Conservation (phyloP, 2,888 invertebrate species). For the Oscheius sp. region DNA sequence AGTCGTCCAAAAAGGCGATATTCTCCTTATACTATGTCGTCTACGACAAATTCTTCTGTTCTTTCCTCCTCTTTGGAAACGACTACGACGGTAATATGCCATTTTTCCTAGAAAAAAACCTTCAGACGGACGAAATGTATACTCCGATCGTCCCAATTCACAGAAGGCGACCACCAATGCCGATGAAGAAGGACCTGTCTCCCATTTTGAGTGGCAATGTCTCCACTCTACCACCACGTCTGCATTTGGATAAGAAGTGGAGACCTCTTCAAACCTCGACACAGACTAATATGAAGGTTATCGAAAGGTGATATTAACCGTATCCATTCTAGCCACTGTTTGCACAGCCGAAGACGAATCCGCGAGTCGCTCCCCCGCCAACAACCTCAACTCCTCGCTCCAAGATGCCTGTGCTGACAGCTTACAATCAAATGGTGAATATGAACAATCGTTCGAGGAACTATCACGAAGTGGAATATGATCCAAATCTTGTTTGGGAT, state of each 20-base stretch:
- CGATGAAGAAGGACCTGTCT: constrained; percentile 23
- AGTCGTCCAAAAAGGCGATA: too few species aligned
- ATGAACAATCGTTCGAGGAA: constrained; percentile 3
- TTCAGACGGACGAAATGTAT: constrained; percentile 20
- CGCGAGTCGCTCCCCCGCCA: background rate
- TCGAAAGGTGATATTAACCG: background rate
- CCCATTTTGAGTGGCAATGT: constrained; percentile 8
- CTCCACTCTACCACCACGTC: background rate
- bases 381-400: constrained; percentile 18
- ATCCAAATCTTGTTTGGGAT: constrained; percentile 18
- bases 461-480: constrained; percentile 16
- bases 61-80: constrained; percentile 7
- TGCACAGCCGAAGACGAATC: constrained; percentile 21
- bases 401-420: background rate
- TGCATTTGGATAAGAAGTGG: constrained; percentile 6
- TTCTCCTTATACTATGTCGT: constrained; percentile 23
- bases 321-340: background rate
- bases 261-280: constrained; percentile 24
- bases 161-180: background rate
- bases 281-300: constrained; percentile 8
- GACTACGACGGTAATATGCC: background rate
- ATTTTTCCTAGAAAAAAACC: too few species aligned
- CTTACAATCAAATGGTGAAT: constrained; percentile 18
- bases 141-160: constrained; percentile 15
- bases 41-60: constrained; percentile 24